Conservation (phyloP, 1,140 invertebrate species). For the Conus ventricosus region DNA sequence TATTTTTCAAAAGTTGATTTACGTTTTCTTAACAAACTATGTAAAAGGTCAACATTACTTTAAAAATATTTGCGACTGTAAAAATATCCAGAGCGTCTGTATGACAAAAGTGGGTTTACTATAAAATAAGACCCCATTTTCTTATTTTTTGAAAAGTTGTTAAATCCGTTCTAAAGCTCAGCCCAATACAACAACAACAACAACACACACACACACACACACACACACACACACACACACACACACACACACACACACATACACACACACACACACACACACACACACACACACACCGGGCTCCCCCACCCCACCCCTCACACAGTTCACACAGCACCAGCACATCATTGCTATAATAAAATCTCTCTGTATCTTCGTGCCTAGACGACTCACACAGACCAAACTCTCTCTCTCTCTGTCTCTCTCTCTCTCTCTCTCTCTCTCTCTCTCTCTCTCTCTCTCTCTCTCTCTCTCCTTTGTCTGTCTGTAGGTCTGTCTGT, state of each 20-base stretch:
- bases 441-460: background rate
- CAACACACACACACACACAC: background rate
- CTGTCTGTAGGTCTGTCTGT: background rate
- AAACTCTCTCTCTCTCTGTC: background rate
- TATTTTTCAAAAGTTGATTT: too few species aligned
- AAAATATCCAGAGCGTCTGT: too few species aligned
- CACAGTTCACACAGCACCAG: too few species aligned
- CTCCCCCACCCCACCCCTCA: too few species aligned
- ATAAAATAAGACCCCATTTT: too few species aligned
- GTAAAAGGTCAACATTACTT: too few species aligned
- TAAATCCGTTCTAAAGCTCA: background rate
- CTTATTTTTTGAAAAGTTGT: too few species aligned
- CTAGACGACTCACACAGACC: too few species aligned
- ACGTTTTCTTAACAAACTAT: too few species aligned
- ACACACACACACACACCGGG: too few species aligned
- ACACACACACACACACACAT: background rate
- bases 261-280: background rate
- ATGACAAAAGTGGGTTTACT: too few species aligned
- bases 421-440: background rate
- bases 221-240: background rate
- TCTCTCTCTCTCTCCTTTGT: background rate
- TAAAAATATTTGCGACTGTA: too few species aligned
- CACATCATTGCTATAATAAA: background rate
- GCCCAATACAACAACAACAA: background rate
- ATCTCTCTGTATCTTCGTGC: background rate